Base-by-base conservation (phyloP, 1,140 invertebrate genomes). In the Globodera rostochiensis region DNA sequence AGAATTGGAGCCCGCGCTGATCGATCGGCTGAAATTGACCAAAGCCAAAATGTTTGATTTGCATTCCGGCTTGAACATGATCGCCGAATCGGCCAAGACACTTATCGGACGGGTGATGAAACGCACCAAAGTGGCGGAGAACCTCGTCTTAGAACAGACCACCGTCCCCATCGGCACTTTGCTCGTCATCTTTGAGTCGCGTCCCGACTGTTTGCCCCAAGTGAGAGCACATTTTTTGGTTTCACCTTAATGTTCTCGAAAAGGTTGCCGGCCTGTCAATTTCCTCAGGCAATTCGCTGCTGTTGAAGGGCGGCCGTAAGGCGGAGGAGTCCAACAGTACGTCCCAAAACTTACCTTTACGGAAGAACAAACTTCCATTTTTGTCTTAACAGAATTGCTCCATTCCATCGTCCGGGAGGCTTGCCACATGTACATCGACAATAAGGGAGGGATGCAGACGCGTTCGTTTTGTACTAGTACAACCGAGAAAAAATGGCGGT, bases 101-200 rank as follows among this genome's bases (percentile, higher is more conserved):
- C 94, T 95, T 88, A 94, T 97, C 50, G 94, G 94, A 6, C 92
- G 94, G 80, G 93, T 97, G 0, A 82, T 98, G 0, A 92, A 94
- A 79, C 93, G 93, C 84, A 98, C 95, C 0, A 92, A 93, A 87
- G 90, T 98, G n/a, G 94, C 96, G 0, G 93, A 95, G 0, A 93
- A 93, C 78, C 91, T 99, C 70, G 93, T 95, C 81, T 90, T 99
- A 7, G 93, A 93, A 77, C 96, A 99, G 91, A 93, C 98, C 47
- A 98, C 97, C 0, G 97, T 98, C 0, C 97, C 98, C 3, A 98
- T 99, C 89, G 98, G 98, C 2, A 96, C 98, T 3, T 91, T 99
- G 4, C 91, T 99, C 78, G 97, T 99, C 13, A 99, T 99, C 86
- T 99, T 99, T 90, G 97, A 99, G 91, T 98, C 97, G 0, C 92